Conservation (phyloP, 2,888 invertebrate species). For the Chrysolina oricalcia region DNA sequence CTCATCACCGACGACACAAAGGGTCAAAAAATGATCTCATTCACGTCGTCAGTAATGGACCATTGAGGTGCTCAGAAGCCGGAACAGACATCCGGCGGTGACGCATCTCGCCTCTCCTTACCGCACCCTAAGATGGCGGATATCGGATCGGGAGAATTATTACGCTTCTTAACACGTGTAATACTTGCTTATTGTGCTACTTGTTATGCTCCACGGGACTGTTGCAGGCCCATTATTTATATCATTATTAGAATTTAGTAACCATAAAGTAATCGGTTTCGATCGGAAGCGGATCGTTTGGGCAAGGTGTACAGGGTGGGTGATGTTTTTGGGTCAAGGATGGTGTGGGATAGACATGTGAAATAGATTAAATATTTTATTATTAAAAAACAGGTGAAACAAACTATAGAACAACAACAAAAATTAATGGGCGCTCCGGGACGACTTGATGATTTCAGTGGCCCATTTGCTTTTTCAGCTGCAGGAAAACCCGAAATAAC, state of each 20-base stretch:
- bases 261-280: slow-evolving; percentile 17
- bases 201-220: slow-evolving; percentile 59
- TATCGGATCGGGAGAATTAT: slow-evolving; percentile 54
- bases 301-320: slow-evolving; percentile 24
- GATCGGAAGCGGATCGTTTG: slow-evolving; percentile 8
- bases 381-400: too few species aligned
- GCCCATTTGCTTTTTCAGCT: too few species aligned
- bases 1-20: background rate
- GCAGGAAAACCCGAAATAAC: too few species aligned
- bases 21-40: slow-evolving; percentile 40
- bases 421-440: too few species aligned
- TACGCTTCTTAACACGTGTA: slow-evolving; percentile 59
- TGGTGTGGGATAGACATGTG: background rate
- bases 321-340: background rate
- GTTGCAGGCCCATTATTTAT: slow-evolving; percentile 18
- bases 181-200: slow-evolving; percentile 59
- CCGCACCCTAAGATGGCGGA: slow-evolving; percentile 63
- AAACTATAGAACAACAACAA: too few species aligned
- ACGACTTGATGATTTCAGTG: too few species aligned
- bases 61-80: slow-evolving; percentile 68
- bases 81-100: slow-evolving; percentile 70
- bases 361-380: too few species aligned
- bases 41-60: slow-evolving; percentile 58
- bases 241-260: slow-evolving; percentile 30
- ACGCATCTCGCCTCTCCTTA: slow-evolving; percentile 55